Base-by-base conservation (phyloP, 2,888 invertebrate species). In the Tachina fera region DNA sequence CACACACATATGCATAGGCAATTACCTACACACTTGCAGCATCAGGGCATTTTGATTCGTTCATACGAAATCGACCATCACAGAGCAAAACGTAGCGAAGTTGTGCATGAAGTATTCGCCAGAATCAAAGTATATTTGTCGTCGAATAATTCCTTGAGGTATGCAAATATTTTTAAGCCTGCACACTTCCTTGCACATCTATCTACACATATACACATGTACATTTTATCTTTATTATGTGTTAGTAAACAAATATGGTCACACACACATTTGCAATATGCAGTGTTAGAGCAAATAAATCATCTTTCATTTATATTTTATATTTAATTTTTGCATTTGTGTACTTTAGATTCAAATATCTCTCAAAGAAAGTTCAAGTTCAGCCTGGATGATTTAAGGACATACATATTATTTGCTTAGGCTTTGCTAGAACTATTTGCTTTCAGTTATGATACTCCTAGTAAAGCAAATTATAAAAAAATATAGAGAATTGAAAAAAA, bases 41-140 rank as follows among this genome's bases (percentile, higher is more conserved):
- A n/a, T n/a, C n/a, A n/a, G 14, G 10, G 5, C 49, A 45, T 14
- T 1, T 19, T 45, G 31, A 39, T 67, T 60, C 49, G 41, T 60
- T 31, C 31, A 68, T 41, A 39, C 19, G 14, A 58, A 67, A 67
- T 63, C 58, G 13, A 58, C 49, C 39, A 31, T 6, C n/a, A 39
- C 22, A 14, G 16, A n/a, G 13, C 19, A 6, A 56, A 56, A 3
- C 4, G 19, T 14, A 22, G 45, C 10, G 45, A 47, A 65, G 14
- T 39, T 41, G 39, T 19, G 47, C 10, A 47, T 31, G 19, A 58
- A 68, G 60, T 43, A 70, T 70, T 41, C 45, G 61, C 39, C 14
- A n/a, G 11, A 60, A 70, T 70, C 45, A 70, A 5, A 70, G 61
- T 70, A 78, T 31, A 70, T 43, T 70, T 70, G 60, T 78, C 11